These are phyloP conservation scores for Passerina amoena DNA, from an alignment of 2,113 vertebrate genomes.

Conservation along the genomic window DNA sequence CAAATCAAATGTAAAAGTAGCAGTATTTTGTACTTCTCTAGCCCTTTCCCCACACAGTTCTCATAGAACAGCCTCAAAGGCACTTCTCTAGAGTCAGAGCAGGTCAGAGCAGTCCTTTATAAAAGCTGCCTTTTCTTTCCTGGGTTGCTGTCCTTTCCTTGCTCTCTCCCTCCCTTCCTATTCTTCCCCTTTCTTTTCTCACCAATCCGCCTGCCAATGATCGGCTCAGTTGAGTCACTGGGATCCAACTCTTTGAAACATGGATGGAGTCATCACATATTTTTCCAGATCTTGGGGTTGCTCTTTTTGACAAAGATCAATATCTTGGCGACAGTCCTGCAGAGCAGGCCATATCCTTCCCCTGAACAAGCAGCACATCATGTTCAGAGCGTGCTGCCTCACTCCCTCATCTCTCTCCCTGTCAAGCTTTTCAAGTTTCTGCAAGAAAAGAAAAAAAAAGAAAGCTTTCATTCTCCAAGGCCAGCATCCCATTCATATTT, in stretches of 20 bases:
- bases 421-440: conserved; percentile 37
- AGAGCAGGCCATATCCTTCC: neutral
- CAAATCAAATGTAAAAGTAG: neutral
- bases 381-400: fast-evolving
- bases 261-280: neutral
- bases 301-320: neutral
- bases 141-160: neutral
- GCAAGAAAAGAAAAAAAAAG: neutral
- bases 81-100: neutral
- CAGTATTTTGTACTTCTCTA: neutral
- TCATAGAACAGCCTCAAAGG: neutral
- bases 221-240: neutral
- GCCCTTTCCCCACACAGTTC: neutral
- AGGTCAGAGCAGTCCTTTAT: neutral
- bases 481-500: neutral
- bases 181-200: neutral
- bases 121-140: neutral
- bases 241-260: neutral
- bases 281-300: neutral
- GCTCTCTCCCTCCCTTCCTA: neutral
- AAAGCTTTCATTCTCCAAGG: conserved; percentile 3
- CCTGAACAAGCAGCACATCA: neutral
- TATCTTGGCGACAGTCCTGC: neutral
- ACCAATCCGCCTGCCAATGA: neutral
- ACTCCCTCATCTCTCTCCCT: neutral